Percentiles rank a stretch among this genome's conserved stretches.
phyloP scores from a whole-genome alignment of 2,113 vertebrate genomes.

The Channa argus region DNA sequence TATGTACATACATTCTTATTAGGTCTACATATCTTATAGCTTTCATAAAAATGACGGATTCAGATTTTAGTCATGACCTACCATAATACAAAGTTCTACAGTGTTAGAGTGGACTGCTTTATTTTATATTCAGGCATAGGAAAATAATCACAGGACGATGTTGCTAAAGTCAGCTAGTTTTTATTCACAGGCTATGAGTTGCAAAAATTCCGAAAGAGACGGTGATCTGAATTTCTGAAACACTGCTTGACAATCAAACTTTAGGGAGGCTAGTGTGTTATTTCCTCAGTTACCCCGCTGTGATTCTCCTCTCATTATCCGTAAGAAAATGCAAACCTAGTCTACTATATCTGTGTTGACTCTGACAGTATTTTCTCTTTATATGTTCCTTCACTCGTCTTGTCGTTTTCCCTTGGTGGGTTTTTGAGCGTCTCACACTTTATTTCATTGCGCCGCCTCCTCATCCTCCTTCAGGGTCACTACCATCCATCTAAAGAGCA shows the following conservation, averaged over 20 bases:
- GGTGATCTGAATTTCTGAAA: neutral
- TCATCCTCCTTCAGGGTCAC: conserved; percentile 31
- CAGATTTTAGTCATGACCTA: neutral
- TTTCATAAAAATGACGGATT: neutral
- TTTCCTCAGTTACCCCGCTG: neutral
- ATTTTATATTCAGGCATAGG: neutral
- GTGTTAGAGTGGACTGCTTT: neutral
- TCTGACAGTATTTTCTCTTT: neutral
- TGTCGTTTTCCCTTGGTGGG: neutral
- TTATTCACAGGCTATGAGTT: neutral
- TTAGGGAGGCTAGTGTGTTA: neutral
- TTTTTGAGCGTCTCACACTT: neutral
- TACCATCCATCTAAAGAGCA: conserved; percentile 37
- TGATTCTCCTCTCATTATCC: neutral
- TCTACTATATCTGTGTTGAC: neutral
- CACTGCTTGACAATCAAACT: neutral
- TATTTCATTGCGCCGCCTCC: conserved; percentile 1
- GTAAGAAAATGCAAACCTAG: neutral
- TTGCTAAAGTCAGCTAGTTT: neutral
- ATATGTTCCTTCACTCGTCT: neutral
- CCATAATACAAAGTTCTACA: neutral
- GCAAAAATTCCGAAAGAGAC: neutral
- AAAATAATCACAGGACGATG: neutral
- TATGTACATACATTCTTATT: neutral
- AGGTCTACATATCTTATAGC: neutral